phyloP scores from a whole-genome alignment of 2,888 invertebrate species.

The Alsophila aescularia region DNA sequence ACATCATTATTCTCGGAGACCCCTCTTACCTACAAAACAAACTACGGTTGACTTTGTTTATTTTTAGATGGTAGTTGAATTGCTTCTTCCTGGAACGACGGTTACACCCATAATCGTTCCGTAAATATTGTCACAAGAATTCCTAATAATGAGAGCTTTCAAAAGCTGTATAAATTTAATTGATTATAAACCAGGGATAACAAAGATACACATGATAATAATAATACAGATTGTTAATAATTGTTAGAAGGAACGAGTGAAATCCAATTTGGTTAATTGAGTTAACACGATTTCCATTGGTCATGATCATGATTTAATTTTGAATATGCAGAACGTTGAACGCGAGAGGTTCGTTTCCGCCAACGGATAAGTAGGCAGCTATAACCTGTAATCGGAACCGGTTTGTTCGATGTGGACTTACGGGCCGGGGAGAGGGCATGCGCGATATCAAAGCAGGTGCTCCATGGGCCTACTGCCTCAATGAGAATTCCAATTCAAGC shows the following conservation, averaged over 20 bases:
- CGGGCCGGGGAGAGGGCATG: conserved; percentile 76
- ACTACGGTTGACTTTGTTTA: conserved; percentile 74
- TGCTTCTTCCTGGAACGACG: conserved; percentile 72
- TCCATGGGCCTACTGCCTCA: conserved; percentile 77
- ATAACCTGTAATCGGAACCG: conserved; percentile 83
- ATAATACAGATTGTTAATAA: conserved; percentile 1
- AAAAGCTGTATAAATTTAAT: conserved; percentile 27
- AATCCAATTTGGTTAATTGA: conserved; percentile 26
- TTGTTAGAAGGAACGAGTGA: conserved; percentile 6
- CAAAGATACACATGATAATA: conserved; percentile 16
- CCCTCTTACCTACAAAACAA: conserved; percentile 70
- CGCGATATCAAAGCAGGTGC: conserved; percentile 83
- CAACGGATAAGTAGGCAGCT: conserved; percentile 79
- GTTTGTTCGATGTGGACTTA: conserved; percentile 80
- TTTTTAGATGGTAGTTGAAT: conserved; percentile 75
- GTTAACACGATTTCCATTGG: conserved; percentile 31
- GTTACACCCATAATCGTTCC: conserved; percentile 71
- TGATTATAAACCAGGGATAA: no score
- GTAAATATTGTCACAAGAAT: conserved; percentile 60
- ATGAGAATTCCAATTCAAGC: conserved; percentile 77
- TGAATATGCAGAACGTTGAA: conserved; percentile 65
- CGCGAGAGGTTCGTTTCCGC: conserved; percentile 79
- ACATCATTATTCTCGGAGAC: conserved; percentile 70
- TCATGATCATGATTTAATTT: conserved; percentile 40
- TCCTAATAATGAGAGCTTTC: conserved; percentile 38